Conservation (phyloP, 2,797 vertebrate genomes). For the Rhadinocentrus ornatus region DNA sequence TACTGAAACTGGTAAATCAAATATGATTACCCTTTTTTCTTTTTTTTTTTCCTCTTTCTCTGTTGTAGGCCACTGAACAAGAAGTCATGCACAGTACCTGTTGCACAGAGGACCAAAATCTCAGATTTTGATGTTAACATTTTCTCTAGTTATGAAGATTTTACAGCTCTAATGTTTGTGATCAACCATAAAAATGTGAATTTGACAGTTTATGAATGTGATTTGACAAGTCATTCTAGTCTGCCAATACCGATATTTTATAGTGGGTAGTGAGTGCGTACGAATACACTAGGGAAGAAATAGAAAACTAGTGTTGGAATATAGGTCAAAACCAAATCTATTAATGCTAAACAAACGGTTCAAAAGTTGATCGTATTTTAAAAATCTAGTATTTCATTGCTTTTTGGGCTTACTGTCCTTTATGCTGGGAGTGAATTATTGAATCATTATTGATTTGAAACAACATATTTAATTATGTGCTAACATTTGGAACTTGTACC, state of each 20-base stretch:
- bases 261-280: neutral
- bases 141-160: too few relatives aligned
- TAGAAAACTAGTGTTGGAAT: too few relatives aligned
- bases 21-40: conserved; percentile 4
- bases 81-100: neutral
- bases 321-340: too few relatives aligned
- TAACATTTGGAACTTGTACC: neutral
- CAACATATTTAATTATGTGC: neutral
- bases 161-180: neutral
- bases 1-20: conserved; percentile 28
- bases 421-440: too few relatives aligned
- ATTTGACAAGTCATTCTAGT: too few relatives aligned
- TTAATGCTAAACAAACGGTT: too few relatives aligned
- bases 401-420: neutral
- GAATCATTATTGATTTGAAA: too few relatives aligned
- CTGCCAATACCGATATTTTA: too few relatives aligned
- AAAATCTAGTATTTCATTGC: neutral
- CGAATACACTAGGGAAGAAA: too few relatives aligned
- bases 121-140: neutral
- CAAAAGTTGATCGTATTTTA: neutral
- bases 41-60: neutral
- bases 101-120: neutral
- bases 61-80: neutral
- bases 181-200: too few relatives aligned
- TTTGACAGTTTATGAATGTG: neutral